A percentile compares a stretch with the other conserved stretches of the same genome.
phyloP scores from a whole-genome alignment of 2,888 invertebrate genomes.

The Cryptosula pallasiana region DNA sequence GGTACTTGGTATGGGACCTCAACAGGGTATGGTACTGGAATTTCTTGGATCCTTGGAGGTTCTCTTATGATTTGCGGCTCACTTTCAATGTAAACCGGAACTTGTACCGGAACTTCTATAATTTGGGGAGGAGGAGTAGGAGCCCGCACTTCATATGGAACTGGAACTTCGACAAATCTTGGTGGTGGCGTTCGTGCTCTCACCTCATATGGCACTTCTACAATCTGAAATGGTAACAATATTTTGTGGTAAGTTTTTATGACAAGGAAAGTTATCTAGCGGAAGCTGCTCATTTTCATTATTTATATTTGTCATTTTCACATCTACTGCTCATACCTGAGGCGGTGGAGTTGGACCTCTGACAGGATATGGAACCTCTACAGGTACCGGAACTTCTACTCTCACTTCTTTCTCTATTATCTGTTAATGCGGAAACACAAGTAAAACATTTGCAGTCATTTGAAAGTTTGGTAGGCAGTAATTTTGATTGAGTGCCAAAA shows the following conservation, averaged over 20 bases:
- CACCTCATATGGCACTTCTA: slow-evolving; percentile 11
- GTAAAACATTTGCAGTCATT: no score
- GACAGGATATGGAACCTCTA: neutral
- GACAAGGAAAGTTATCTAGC: no score
- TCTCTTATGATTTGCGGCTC: slow-evolving; percentile 13
- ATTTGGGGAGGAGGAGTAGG: slow-evolving; percentile 21
- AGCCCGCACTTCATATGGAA: slow-evolving; percentile 16
- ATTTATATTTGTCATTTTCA: no score
- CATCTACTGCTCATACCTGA: neutral
- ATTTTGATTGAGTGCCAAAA: no score
- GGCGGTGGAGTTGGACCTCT: slow-evolving; percentile 10
- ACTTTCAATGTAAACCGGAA: slow-evolving; percentile 3
- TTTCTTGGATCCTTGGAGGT: slow-evolving; percentile 13
- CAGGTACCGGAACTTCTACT: slow-evolving; percentile 3
- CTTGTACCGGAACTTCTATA: slow-evolving; percentile 14
- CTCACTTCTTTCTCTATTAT: slow-evolving; percentile 7
- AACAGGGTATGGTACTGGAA: slow-evolving; percentile 11
- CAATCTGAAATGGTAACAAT: neutral
- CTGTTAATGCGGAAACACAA: no score
- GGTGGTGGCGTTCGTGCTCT: neutral
- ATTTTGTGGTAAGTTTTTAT: no score
- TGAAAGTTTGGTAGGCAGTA: no score
- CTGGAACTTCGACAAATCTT: neutral
- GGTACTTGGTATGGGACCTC: slow-evolving; percentile 18
- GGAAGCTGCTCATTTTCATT: no score